A percentile compares a stretch with the other conserved stretches of the same genome.
Evolutionary conservation across 2,888 invertebrate species (phyloP).

Genomic region (Cryptocephalus moraei): DNA sequence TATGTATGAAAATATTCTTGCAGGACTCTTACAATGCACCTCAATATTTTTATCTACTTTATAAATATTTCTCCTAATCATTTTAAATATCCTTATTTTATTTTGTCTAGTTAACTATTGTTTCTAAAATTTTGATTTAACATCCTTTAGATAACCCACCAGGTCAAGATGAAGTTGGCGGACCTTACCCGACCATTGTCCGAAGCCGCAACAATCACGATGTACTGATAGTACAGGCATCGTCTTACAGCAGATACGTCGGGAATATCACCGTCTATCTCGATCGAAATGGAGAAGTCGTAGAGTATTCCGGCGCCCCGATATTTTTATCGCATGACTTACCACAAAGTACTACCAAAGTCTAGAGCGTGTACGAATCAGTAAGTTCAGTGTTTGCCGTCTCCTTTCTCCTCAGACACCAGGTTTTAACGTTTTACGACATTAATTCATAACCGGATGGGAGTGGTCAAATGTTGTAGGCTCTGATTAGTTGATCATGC

Average conservation of each 20-base stretch:
- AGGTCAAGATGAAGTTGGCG: constrained; percentile 45
- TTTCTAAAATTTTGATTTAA: background rate
- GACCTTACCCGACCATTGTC: constrained; percentile 62
- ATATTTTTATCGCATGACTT: constrained; percentile 42
- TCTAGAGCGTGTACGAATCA: too few relatives aligned
- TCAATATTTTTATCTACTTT: too few relatives aligned
- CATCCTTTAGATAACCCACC: constrained; percentile 17
- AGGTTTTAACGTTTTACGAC: too few relatives aligned
- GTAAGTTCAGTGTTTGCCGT: too few relatives aligned
- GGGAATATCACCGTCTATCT: constrained; percentile 66
- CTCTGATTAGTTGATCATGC: too few relatives aligned
- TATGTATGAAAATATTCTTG: too few relatives aligned
- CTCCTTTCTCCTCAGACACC: too few relatives aligned
- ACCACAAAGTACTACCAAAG: too few relatives aligned
- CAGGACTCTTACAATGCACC: too few relatives aligned
- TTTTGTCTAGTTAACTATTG: background rate
- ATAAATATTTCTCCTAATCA: too few relatives aligned
- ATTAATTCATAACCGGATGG: too few relatives aligned
- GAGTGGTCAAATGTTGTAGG: too few relatives aligned
- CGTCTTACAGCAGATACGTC: constrained; percentile 62
- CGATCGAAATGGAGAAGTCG: constrained; percentile 53
- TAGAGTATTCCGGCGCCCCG: constrained; percentile 56
- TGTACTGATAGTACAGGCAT: constrained; percentile 63
- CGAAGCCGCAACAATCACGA: constrained; percentile 44
- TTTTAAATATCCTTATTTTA: background rate